Evolutionary conservation across 2,888 invertebrate species (phyloP).

Genomic region (Heliconius charithonia): DNA sequence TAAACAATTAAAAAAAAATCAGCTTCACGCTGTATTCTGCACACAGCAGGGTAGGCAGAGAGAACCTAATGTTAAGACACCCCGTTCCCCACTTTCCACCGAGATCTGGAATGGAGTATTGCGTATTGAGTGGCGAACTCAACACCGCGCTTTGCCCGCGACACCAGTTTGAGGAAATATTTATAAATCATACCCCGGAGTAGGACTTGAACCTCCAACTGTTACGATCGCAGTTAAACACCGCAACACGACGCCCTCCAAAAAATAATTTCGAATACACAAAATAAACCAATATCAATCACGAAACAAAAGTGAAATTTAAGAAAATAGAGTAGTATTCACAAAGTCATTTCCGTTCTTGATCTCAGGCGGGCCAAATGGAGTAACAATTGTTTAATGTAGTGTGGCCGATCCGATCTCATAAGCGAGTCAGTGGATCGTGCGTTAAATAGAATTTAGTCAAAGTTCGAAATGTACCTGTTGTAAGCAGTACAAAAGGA

Average conservation of each 20-base stretch:
- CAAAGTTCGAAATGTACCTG: constrained; percentile 29
- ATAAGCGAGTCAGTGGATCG: constrained; percentile 69
- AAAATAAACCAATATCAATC: constrained; percentile 27
- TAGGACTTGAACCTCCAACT: too few relatives aligned
- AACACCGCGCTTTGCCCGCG: rapidly evolving
- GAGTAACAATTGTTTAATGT: constrained; percentile 68
- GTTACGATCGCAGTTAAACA: background rate
- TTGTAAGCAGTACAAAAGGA: background rate
- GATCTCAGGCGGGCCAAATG: constrained; percentile 37
- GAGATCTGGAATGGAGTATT: too few relatives aligned
- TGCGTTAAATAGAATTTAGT: constrained; percentile 47
- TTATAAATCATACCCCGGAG: too few relatives aligned
- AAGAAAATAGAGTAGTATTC: constrained; percentile 33
- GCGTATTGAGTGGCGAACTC: too few relatives aligned
- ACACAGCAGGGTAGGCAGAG: too few relatives aligned
- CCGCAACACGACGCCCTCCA: background rate
- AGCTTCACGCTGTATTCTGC: too few relatives aligned
- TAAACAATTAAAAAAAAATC: too few relatives aligned
- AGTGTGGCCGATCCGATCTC: constrained; percentile 68
- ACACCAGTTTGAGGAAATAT: background rate
- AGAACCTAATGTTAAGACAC: too few relatives aligned
- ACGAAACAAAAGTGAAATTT: constrained; percentile 27
- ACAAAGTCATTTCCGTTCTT: constrained; percentile 36
- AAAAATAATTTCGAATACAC: background rate
- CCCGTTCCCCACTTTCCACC: too few relatives aligned